phyloP scores from a whole-genome alignment of 2,888 invertebrate genomes.

The Calameuta filiformis region DNA sequence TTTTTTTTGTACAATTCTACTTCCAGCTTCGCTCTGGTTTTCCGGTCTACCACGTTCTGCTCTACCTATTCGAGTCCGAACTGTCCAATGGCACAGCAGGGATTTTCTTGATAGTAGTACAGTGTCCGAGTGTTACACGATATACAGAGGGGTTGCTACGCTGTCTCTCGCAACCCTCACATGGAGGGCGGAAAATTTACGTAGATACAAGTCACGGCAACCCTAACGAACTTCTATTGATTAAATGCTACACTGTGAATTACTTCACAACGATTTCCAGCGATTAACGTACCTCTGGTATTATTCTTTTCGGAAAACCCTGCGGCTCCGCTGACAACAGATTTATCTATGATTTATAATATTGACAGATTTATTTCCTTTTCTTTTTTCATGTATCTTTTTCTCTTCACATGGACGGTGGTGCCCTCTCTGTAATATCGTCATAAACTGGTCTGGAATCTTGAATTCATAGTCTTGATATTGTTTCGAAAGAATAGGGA shows the following conservation, averaged over 20 bases:
- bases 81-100: background rate
- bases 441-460: background rate
- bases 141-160: background rate
- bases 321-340: background rate
- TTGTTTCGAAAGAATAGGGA: background rate
- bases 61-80: background rate
- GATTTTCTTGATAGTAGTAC: background rate
- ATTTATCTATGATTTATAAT: conserved; percentile 3
- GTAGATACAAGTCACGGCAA: conserved; percentile 5
- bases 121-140: background rate
- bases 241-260: conserved; percentile 27
- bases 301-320: conserved; percentile 13
- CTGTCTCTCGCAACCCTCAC: background rate
- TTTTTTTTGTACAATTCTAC: background rate
- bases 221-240: conserved; percentile 28
- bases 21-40: background rate
- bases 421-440: background rate
- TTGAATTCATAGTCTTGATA: background rate
- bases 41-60: background rate
- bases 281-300: conserved; percentile 3
- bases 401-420: background rate
- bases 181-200: conserved; percentile 20
- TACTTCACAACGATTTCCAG: conserved; percentile 16
- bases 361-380: background rate
- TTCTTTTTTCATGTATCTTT: background rate